Evolutionary conservation across 2,797 vertebrate species (phyloP).

Genomic region (Fistularia commersonii): DNA sequence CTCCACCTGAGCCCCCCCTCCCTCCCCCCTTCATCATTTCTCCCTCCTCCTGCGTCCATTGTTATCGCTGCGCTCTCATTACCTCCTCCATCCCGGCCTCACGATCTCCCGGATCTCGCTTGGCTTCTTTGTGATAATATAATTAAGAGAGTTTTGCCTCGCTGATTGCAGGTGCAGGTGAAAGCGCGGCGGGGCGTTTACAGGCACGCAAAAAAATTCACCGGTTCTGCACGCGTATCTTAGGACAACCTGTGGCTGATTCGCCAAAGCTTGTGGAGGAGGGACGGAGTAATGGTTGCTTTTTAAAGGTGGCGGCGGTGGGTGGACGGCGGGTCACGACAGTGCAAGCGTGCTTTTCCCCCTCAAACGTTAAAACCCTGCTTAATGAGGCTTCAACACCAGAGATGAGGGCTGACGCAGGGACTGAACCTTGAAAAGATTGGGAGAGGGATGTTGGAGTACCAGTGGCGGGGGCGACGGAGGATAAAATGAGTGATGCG

Average conservation of each 20-base stretch:
- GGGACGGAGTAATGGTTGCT: no score
- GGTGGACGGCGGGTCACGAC: no score
- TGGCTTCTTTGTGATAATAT: conserved; percentile 18
- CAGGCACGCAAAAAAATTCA: conserved; percentile 21
- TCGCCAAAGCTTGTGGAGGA: no score
- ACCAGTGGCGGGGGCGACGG: background rate
- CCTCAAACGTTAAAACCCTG: no score
- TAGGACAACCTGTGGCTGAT: no score
- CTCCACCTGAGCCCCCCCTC: no score
- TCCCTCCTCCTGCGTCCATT: conserved; percentile 17
- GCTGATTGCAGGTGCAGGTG: no score
- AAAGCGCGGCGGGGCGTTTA: no score
- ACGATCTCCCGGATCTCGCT: conserved; percentile 6
- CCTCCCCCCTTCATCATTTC: conserved; percentile 46
- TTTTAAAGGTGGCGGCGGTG: no score
- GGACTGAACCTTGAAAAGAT: conserved; percentile 23
- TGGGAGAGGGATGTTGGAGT: conserved; percentile 15
- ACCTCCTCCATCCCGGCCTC: conserved; percentile 16
- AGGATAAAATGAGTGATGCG: conserved; percentile 28
- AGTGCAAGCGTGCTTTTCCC: no score
- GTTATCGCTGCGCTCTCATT: conserved; percentile 30
- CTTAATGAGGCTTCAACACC: conserved; percentile 13
- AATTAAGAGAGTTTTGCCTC: no score
- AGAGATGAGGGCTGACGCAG: conserved; percentile 2
- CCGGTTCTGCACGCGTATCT: no score